These are phyloP conservation scores for Drosophila emarginata DNA, from an alignment of 2,888 invertebrate genomes.

Conservation along the genomic window DNA sequence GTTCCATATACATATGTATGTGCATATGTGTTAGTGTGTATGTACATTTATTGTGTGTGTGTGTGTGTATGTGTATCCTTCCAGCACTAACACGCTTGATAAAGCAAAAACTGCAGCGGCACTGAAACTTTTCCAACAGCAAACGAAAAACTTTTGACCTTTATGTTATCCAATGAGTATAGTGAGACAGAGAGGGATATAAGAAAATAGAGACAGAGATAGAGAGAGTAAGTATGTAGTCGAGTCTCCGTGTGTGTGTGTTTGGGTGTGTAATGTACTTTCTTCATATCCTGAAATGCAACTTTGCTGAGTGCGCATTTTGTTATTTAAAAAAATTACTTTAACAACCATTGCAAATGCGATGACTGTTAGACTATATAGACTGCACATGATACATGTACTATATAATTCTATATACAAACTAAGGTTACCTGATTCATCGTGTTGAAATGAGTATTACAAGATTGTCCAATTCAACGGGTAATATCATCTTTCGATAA, in stretches of 20 bases:
- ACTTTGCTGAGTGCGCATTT: slow-evolving; percentile 50
- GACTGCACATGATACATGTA: background rate
- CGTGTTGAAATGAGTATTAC: too few relatives aligned
- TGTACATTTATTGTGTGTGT: slow-evolving; percentile 20
- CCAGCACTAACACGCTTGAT: slow-evolving; percentile 64
- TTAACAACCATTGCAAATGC: slow-evolving; percentile 15
- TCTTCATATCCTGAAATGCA: slow-evolving; percentile 53
- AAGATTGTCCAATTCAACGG: too few relatives aligned
- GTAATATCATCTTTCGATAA: too few relatives aligned
- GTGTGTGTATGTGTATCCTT: slow-evolving; percentile 30
- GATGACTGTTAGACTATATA: background rate
- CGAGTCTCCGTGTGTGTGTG: slow-evolving; percentile 7
- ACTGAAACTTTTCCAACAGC: slow-evolving; percentile 64
- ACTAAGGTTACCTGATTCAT: too few relatives aligned
- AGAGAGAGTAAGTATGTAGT: background rate
- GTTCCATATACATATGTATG: slow-evolving; percentile 32
- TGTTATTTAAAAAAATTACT: slow-evolving; percentile 48
- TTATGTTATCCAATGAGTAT: slow-evolving; percentile 57
- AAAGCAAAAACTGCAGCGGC: slow-evolving; percentile 60
- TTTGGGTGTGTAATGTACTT: slow-evolving; percentile 41
- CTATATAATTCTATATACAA: background rate
- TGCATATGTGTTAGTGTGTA: slow-evolving; percentile 6
- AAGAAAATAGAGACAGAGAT: background rate
- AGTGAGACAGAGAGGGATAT: slow-evolving; percentile 27
- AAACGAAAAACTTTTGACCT: slow-evolving; percentile 78